Evolutionary conservation across 2,888 invertebrate species (phyloP).

Genomic region (Atethmia centrago): DNA sequence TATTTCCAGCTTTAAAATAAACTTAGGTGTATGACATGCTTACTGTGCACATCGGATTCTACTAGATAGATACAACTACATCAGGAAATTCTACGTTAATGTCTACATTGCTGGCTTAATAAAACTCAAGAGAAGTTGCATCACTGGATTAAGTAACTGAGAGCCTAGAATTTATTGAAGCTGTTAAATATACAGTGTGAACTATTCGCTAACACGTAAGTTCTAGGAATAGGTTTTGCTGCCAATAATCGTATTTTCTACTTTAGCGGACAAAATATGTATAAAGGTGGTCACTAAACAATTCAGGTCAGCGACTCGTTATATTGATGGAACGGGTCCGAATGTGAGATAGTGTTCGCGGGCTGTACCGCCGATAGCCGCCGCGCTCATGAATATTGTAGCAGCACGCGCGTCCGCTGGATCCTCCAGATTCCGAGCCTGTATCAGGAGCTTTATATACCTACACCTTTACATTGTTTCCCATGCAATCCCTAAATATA

Average conservation of each 20-base stretch:
- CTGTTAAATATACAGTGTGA: constrained; percentile 37
- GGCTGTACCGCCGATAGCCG: constrained; percentile 68
- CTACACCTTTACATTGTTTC: constrained; percentile 75
- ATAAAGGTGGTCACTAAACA: constrained; percentile 80
- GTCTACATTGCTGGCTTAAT: constrained; percentile 31
- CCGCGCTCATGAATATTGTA: constrained; percentile 85
- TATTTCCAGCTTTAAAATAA: constrained; percentile 38
- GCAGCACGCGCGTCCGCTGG: constrained; percentile 77
- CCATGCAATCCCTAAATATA: constrained; percentile 69
- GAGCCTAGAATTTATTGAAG: constrained; percentile 34
- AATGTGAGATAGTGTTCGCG: constrained; percentile 80
- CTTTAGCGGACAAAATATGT: constrained; percentile 65
- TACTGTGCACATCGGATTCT: neutral
- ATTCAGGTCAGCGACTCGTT: constrained; percentile 83
- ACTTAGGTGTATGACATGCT: constrained; percentile 15
- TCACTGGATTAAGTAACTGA: constrained; percentile 25
- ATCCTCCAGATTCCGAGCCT: constrained; percentile 80
- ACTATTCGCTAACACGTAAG: constrained; percentile 53
- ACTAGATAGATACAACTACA: neutral
- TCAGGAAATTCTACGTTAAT: constrained; percentile 21
- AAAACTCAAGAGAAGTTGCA: constrained; percentile 30
- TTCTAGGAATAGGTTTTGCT: constrained; percentile 53
- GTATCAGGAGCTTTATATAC: constrained; percentile 75
- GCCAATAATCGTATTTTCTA: constrained; percentile 67
- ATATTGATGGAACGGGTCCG: constrained; percentile 83